These are phyloP conservation scores for Buathra laborator DNA, from an alignment of 2,888 invertebrate species.

Conservation along the genomic window DNA sequence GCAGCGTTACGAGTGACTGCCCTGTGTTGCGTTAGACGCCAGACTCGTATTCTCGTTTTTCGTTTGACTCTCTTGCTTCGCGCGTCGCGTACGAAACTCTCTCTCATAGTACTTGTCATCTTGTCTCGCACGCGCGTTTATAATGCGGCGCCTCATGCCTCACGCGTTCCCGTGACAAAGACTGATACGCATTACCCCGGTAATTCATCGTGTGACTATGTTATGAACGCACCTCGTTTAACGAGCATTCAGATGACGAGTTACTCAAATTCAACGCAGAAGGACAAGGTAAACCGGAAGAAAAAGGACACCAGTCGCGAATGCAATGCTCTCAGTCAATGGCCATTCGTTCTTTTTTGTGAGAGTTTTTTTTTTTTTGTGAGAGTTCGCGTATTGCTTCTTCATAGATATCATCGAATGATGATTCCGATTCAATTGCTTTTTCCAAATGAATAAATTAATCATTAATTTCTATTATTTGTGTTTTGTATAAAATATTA, in stretches of 20 bases:
- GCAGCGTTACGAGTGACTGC: constrained; percentile 32
- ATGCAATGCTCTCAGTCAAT: background rate
- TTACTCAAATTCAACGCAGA: constrained; percentile 5
- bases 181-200: constrained; percentile 55
- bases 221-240: constrained; percentile 76
- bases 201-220: constrained; percentile 74
- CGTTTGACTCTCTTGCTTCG: background rate
- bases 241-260: constrained; percentile 33
- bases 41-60: constrained; percentile 35
- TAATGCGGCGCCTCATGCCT: constrained; percentile 45
- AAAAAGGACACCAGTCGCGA: background rate
- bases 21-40: constrained; percentile 24
- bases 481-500: no score
- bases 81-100: constrained; percentile 18
- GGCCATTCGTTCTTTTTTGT: background rate
- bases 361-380: background rate
- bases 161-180: constrained; percentile 33
- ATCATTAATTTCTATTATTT: no score
- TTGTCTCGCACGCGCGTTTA: constrained; percentile 33
- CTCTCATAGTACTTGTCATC: constrained; percentile 18
- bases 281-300: constrained; percentile 8
- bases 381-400: background rate
- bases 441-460: no score
- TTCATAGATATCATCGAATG: no score
- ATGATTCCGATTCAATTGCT: no score